phyloP scores from a whole-genome alignment of 2,888 invertebrate species.

The Clunio marinus region DNA sequence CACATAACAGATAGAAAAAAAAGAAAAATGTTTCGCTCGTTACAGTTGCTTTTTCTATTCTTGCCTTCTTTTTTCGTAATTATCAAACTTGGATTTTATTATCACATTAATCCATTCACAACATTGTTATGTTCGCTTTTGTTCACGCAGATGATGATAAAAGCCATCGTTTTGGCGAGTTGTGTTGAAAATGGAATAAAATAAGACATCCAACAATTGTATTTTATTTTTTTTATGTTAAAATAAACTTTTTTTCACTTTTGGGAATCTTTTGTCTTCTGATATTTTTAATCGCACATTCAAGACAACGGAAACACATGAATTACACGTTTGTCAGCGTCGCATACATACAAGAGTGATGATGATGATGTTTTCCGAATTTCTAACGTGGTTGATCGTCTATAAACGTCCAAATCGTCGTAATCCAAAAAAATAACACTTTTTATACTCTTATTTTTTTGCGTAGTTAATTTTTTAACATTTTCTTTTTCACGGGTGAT shows the following conservation, averaged over 20 bases:
- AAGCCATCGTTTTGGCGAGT: slow-evolving; percentile 28
- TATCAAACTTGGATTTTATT: slow-evolving; percentile 30
- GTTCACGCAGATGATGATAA: slow-evolving; percentile 32
- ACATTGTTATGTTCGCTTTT: slow-evolving; percentile 31
- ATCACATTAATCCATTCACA: slow-evolving; percentile 38
- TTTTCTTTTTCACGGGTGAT: slow-evolving; percentile 16
- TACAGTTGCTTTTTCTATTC: not conserved
- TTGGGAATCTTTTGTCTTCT: slow-evolving; percentile 26
- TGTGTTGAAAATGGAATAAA: slow-evolving; percentile 15
- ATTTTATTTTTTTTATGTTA: slow-evolving; percentile 1
- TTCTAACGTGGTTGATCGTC: no score
- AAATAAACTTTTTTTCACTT: not conserved
- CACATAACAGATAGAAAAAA: not conserved
- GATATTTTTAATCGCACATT: slow-evolving; percentile 33
- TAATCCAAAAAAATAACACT: no score
- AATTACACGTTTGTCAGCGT: slow-evolving; percentile 37
- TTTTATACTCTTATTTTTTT: no score
- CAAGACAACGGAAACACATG: slow-evolving; percentile 31
- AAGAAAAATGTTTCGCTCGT: not conserved
- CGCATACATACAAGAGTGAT: no score
- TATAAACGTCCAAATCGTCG: no score
- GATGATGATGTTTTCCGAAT: no score
- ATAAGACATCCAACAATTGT: slow-evolving; percentile 29
- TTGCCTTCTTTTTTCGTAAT: not conserved
- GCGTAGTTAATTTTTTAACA: slow-evolving; percentile 32